Conservation (phyloP, 2,113 vertebrate genomes). For the Daubentonia madagascariensis region DNA sequence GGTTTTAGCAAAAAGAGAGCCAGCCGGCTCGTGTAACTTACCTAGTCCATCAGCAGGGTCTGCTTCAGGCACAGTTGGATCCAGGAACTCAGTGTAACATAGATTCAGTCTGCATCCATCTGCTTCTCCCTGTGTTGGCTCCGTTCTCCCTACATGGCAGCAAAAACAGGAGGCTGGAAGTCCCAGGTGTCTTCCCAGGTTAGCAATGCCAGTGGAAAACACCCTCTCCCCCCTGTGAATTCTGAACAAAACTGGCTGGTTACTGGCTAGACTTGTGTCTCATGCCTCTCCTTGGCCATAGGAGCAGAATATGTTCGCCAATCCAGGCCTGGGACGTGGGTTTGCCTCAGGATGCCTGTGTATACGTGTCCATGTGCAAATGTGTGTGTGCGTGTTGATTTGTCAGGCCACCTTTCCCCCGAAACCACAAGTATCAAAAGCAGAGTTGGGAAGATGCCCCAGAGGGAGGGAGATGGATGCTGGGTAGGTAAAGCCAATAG, state of each 20-base stretch:
- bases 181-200: too few relatives aligned
- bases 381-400: rapidly evolving
- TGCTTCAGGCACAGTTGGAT: not conserved
- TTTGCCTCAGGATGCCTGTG: not conserved
- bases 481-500: not conserved
- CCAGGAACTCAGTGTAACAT: not conserved
- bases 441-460: not conserved
- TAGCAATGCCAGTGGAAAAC: not conserved
- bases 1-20: not conserved
- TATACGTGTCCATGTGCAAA: rapidly evolving
- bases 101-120: too few relatives aligned
- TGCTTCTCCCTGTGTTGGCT: too few relatives aligned
- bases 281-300: not conserved
- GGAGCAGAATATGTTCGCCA: not conserved
- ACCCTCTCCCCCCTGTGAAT: not conserved
- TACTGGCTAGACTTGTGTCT: not conserved
- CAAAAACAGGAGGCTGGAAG: not conserved
- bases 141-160: not conserved
- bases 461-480: not conserved
- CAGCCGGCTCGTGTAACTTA: not conserved
- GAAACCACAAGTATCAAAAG: not conserved
- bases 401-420: not conserved
- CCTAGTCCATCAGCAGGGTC: not conserved
- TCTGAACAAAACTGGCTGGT: not conserved
- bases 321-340: not conserved